Evolutionary conservation across 2,113 vertebrate genomes (phyloP).

Genomic region (Salvelinus namaycush): DNA sequence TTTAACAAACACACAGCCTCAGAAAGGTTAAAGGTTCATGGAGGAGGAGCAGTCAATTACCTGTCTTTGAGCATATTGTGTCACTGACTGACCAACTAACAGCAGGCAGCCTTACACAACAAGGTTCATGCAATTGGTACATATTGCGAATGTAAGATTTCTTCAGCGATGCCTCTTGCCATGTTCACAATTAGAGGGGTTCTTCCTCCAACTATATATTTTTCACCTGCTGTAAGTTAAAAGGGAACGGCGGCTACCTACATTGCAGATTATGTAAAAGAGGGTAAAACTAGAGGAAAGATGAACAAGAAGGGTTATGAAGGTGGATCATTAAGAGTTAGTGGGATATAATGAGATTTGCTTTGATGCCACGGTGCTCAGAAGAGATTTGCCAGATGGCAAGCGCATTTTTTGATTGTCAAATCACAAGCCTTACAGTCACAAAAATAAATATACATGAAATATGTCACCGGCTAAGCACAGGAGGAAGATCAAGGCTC

Average conservation of each 20-base stretch:
- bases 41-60: conserved; percentile 47
- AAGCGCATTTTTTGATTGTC: conserved; percentile 20
- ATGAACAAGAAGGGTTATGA: conserved; percentile 18
- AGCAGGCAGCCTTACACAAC: conserved; percentile 22
- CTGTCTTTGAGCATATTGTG: not conserved
- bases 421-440: conserved; percentile 13
- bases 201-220: conserved; percentile 31
- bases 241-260: conserved; percentile 13
- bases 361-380: not conserved
- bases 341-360: conserved; percentile 8
- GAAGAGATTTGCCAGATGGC: conserved; percentile 28
- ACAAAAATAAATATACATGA: conserved; percentile 7
- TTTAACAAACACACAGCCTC: conserved; percentile 23
- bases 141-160: conserved; percentile 36
- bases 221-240: conserved; percentile 26
- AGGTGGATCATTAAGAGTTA: conserved; percentile 30
- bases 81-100: not conserved
- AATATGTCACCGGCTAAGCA: conserved; percentile 10
- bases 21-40: conserved; percentile 24
- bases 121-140: conserved; percentile 16
- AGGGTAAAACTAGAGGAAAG: conserved; percentile 35
- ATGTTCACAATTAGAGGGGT: conserved; percentile 28
- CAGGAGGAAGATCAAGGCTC: not conserved
- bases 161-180: conserved; percentile 20
- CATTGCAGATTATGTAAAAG: conserved; percentile 18